phyloP scores from a whole-genome alignment of 2,888 invertebrate genomes.

The Sesamia inferens region DNA sequence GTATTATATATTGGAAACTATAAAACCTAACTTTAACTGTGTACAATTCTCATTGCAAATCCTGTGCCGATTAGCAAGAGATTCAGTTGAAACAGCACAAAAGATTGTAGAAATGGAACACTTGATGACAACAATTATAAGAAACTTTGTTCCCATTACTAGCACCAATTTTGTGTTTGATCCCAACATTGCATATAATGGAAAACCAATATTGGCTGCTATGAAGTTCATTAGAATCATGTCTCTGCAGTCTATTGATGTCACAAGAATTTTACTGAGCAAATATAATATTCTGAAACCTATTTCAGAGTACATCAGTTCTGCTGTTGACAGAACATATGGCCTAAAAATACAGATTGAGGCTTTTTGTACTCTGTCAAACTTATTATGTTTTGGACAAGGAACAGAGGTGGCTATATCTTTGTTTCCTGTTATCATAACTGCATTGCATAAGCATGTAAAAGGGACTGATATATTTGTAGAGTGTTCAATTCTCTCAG shows the following conservation, averaged over 20 bases:
- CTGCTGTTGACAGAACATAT: slow-evolving; percentile 86
- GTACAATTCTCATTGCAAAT: slow-evolving; percentile 94
- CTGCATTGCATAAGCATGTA: slow-evolving; percentile 90
- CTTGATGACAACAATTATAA: slow-evolving; percentile 91
- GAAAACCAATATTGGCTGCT: slow-evolving; percentile 92
- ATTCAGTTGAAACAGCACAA: slow-evolving; percentile 92
- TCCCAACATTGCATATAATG: slow-evolving; percentile 88
- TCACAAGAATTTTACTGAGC: slow-evolving; percentile 87
- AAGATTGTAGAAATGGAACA: slow-evolving; percentile 91
- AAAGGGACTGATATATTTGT: slow-evolving; percentile 88
- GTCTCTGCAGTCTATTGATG: slow-evolving; percentile 90
- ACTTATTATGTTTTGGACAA: slow-evolving; percentile 88
- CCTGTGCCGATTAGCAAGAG: slow-evolving; percentile 94
- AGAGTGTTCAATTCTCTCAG: slow-evolving; percentile 85
- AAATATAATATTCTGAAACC: slow-evolving; percentile 89
- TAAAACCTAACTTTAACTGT: slow-evolving; percentile 93
- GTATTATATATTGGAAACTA: slow-evolving; percentile 93
- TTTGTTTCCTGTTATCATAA: slow-evolving; percentile 89
- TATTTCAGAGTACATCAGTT: slow-evolving; percentile 89
- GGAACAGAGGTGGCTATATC: slow-evolving; percentile 83
- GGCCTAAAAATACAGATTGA: slow-evolving; percentile 91
- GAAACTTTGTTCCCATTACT: slow-evolving; percentile 89
- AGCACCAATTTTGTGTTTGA: slow-evolving; percentile 80
- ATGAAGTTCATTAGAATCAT: slow-evolving; percentile 94
- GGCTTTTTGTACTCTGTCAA: slow-evolving; percentile 89